Evolutionary conservation across 1,140 invertebrate species (phyloP), one percentile per base, ranked within the genome.

Genomic region (Cotesia glomerata): DNA sequence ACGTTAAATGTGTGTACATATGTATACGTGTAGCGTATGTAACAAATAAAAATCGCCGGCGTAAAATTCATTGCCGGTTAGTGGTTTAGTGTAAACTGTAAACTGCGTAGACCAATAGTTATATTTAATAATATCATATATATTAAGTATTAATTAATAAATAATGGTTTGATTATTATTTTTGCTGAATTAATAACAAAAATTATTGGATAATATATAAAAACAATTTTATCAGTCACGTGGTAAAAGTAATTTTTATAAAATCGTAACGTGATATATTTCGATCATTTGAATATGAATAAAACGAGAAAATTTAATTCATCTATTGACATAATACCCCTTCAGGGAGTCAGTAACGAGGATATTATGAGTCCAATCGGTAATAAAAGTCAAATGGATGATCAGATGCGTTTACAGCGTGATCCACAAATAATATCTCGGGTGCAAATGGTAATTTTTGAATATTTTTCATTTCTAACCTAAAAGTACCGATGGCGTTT

Each of bases 201-300:
- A 2, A 45, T 11, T 45, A 45, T 45, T 45, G 39, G 39, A 11
- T 45, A 45, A 7, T 45, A 45, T 45, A 45, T 45, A 11, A 45
- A 45, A 45, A 45, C 26, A 26, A 26, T 26, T 45, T 45, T 45
- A 45, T 45, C 7, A 45, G 11, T 45, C 39, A 45, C 39, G 39
- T 45, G 39, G 8, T 45, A 45, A 45, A 45, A 45, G 2, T 45
- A 45, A 45, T 45, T 45, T 45, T 45, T 45, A 45, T 9, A 45
- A 45, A 45, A 7, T 8, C 5, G 39, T 45, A 45, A 45, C 39
- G 39, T 45, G 5, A 45, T 45, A 45, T 45, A 2, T 83, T 81
- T 78, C 83, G 80, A 62, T 74, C 79, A 14, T 71, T 58, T 63
- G 35, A 80, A 71, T 78, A 89, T 82, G 90, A 88, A 74, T 34